These are phyloP conservation scores for Mimumesa dahlbomi DNA, from an alignment of 2,888 invertebrate genomes.

Conservation along the genomic window DNA sequence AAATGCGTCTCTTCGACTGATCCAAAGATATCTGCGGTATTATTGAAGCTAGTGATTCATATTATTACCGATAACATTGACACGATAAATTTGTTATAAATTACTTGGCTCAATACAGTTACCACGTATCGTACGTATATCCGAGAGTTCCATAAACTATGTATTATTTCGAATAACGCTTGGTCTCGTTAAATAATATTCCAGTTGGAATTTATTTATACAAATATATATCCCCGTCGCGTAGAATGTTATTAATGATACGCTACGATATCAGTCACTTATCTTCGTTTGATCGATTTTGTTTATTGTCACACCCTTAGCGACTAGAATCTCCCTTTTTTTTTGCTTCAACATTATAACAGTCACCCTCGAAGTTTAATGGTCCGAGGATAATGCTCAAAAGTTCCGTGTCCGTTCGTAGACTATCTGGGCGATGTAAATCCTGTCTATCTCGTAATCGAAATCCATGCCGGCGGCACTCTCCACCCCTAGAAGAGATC, in stretches of 20 bases:
- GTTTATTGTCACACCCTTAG: slow-evolving; percentile 11
- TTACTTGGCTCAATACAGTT: neutral
- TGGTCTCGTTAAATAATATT: too few relatives aligned
- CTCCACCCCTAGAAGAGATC: slow-evolving; percentile 49
- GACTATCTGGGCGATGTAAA: slow-evolving; percentile 62
- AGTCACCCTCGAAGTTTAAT: slow-evolving; percentile 43
- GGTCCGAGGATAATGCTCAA: slow-evolving; percentile 54
- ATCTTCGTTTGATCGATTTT: neutral
- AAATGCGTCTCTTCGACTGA: slow-evolving; percentile 6
- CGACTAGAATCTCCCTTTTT: slow-evolving; percentile 14
- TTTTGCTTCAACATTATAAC: slow-evolving; percentile 22
- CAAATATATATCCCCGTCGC: too few relatives aligned
- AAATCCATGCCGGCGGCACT: slow-evolving; percentile 59
- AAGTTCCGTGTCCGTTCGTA: slow-evolving; percentile 48
- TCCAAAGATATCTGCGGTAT: slow-evolving; percentile 16
- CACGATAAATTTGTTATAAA: slow-evolving; percentile 1
- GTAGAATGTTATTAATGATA: too few relatives aligned
- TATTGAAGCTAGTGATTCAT: slow-evolving; percentile 28
- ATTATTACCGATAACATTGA: neutral
- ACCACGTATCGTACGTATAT: too few relatives aligned
- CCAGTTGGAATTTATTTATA: too few relatives aligned
- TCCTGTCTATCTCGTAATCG: slow-evolving; percentile 66
- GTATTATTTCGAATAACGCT: too few relatives aligned
- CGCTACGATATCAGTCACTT: too few relatives aligned
- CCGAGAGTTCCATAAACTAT: too few relatives aligned